Percentiles rank a stretch among this genome's conserved stretches.
These are phyloP conservation scores for Drosophila engyochracea DNA, from an alignment of 2,888 invertebrate species.

Conservation along the genomic window DNA sequence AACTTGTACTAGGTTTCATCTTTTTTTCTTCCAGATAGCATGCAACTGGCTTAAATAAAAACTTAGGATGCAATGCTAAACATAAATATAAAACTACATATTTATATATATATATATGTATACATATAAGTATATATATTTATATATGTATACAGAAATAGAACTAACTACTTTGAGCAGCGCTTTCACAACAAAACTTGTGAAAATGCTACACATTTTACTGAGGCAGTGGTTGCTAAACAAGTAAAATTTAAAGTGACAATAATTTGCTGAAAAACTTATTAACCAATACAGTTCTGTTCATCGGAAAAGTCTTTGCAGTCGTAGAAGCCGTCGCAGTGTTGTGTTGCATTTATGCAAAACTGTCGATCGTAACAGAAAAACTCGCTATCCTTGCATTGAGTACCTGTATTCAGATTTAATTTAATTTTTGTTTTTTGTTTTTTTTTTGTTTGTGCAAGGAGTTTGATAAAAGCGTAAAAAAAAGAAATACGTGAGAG, in stretches of 20 bases:
- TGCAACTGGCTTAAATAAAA: constrained; percentile 43
- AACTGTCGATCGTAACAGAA: constrained; percentile 90
- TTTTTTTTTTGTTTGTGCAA: constrained; percentile 32
- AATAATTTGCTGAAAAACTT: constrained; percentile 30
- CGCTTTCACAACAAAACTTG: constrained; percentile 6
- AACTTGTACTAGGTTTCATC: constrained; percentile 5
- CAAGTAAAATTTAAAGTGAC: constrained; percentile 15
- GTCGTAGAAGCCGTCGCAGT: constrained; percentile 96
- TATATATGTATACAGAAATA: background rate
- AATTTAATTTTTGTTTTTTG: background rate
- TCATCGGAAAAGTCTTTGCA: constrained; percentile 96
- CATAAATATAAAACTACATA: constrained; percentile 7
- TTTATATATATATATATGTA: background rate
- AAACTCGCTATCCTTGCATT: constrained; percentile 89
- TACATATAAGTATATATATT: background rate
- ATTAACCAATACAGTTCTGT: constrained; percentile 91
- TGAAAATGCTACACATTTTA: background rate
- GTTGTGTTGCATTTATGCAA: constrained; percentile 91
- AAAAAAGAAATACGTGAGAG: constrained; percentile 44
- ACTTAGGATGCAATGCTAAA: constrained; percentile 15
- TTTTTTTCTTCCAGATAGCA: constrained; percentile 10
- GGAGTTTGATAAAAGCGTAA: constrained; percentile 30
- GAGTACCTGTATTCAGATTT: constrained; percentile 74
- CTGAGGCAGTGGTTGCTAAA: background rate
- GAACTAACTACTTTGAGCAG: constrained; percentile 15